phyloP scores from a whole-genome alignment of 2,888 invertebrate species.

The Idaea straminata region DNA sequence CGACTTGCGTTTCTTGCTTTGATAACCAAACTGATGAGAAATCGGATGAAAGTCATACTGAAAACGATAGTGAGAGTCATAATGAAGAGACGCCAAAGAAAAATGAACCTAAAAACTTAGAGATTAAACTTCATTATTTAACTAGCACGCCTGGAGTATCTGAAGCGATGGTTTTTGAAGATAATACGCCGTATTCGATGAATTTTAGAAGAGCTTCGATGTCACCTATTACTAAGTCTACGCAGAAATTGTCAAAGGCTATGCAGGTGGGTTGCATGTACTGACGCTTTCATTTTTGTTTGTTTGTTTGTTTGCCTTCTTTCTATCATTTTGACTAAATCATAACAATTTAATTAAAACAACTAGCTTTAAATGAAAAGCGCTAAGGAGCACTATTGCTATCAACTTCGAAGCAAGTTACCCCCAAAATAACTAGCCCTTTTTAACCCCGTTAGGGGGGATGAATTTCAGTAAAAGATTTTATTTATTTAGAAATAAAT shows the following conservation, averaged over 20 bases:
- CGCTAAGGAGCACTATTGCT: too few species aligned
- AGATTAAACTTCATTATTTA: constrained; percentile 51
- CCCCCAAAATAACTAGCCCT: too few species aligned
- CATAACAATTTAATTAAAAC: constrained; percentile 8
- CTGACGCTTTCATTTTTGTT: constrained; percentile 28
- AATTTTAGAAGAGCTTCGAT: constrained; percentile 86
- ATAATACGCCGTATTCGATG: constrained; percentile 66
- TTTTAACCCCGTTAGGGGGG: too few species aligned
- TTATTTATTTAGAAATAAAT: too few species aligned
- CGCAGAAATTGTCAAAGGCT: constrained; percentile 91
- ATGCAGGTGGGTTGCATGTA: constrained; percentile 87
- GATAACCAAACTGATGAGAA: constrained; percentile 61
- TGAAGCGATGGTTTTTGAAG: constrained; percentile 49
- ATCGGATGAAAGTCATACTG: constrained; percentile 35
- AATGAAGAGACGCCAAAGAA: constrained; percentile 55
- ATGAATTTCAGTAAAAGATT: too few species aligned
- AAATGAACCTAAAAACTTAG: constrained; percentile 30
- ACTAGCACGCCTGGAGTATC: constrained; percentile 71
- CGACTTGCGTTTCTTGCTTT: constrained; percentile 70
- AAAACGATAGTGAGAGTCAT: constrained; percentile 13
- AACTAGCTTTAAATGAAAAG: too few species aligned
- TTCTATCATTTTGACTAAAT: constrained; percentile 13
- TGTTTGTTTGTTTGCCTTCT: constrained; percentile 31
- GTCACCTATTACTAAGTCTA: constrained; percentile 93
- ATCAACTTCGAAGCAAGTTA: too few species aligned